phyloP scores from a whole-genome alignment of 2,113 vertebrate species.

The Thinocorus orbignyianus region DNA sequence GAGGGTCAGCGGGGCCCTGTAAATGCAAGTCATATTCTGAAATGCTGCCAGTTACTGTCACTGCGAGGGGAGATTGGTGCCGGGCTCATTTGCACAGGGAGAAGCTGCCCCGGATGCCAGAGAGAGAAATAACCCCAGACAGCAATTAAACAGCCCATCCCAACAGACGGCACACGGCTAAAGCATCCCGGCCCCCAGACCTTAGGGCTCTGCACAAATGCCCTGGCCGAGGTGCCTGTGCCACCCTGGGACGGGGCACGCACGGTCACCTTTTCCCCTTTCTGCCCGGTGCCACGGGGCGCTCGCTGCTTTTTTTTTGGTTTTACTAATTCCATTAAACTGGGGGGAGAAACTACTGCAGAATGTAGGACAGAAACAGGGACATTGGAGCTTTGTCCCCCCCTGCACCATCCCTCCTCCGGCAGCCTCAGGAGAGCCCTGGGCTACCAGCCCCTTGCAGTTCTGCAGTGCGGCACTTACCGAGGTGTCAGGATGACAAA shows the following conservation, averaged over 20 bases:
- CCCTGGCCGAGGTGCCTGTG: neutral
- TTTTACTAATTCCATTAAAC: neutral
- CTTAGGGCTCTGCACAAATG: neutral
- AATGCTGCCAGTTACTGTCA: conserved; percentile 1
- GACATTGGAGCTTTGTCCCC: too few relatives aligned
- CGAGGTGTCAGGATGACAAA: neutral
- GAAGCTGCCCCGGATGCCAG: neutral
- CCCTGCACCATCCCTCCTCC: neutral
- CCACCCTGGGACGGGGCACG: rapidly evolving
- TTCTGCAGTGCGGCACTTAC: neutral
- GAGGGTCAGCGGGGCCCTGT: neutral
- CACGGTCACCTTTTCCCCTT: neutral
- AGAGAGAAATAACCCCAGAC: neutral
- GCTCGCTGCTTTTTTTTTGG: rapidly evolving
- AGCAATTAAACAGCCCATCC: neutral
- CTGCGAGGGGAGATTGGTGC: neutral
- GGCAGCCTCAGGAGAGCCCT: neutral
- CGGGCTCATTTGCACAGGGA: neutral
- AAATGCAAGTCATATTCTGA: neutral
- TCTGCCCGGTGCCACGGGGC: rapidly evolving
- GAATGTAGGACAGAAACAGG: neutral
- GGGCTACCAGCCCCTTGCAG: neutral
- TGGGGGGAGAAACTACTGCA: neutral
- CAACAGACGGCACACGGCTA: neutral
- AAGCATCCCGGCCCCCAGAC: neutral